Base-by-base conservation (phyloP, 2,797 vertebrate genomes). In the Megaceryle alcyon region DNA sequence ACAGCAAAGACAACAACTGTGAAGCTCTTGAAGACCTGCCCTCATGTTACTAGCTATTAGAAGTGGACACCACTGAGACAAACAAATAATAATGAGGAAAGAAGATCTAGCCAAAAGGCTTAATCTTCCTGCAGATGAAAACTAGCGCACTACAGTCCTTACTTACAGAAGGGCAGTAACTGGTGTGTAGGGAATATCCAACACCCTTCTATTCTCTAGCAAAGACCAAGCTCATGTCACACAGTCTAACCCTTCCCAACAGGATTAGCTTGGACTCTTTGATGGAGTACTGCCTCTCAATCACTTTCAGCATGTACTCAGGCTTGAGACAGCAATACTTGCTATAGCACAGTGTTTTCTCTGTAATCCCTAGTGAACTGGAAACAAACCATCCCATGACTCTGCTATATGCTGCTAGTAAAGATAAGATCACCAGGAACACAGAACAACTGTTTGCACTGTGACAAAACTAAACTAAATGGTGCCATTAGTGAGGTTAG, bases 111-210 rank as follows among this genome's bases (percentile, higher is more conserved):
- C 41, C 44, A 86, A 23, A 68, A n/a, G 41, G 48, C 39, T 86
- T 73, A 70, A 17, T 51, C 56, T 80, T 79, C 51, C 35, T 53
- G 51, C 22, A 91, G 66, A 79, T 43, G 26, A 84, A 81, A 83
- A 77, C 37, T 35, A 57, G 31, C 1, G n/a, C 23, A 20, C 49
- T 63, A 39, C 37, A 70, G 35, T 37, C 44, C 33, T 51, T 43
- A 31, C 0, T 51, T 43, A 31, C 0, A 70, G 60, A 66, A 84
- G 8, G 2, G 0, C 41, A n/a, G 53, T 29, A 90, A 72, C 1
- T 46, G 46, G 8, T 60, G 31, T 16, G 4, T 17, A 22, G 33
- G 51, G 29, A 86, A 48, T 16, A 73, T 21, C 43, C 43, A 59
- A 16, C 6, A 2, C 10, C 6, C 29, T 59, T 59, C n/a, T 46